These are phyloP conservation scores for Actenoides hombroni DNA, from an alignment of 2,113 vertebrate genomes.

Conservation along the genomic window DNA sequence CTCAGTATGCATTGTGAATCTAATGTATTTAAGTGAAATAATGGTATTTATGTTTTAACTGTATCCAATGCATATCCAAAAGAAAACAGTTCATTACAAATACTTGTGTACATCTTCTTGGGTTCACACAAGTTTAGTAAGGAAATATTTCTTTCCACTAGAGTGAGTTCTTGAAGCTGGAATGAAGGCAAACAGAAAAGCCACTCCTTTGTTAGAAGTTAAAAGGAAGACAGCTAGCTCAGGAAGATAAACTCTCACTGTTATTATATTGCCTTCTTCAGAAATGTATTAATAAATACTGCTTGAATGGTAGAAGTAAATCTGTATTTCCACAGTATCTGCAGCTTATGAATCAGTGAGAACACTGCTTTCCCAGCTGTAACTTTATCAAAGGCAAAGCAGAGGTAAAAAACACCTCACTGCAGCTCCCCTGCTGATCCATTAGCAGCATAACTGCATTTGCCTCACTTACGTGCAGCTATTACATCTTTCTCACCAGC, in stretches of 20 bases:
- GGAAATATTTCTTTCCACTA: neutral
- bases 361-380: neutral
- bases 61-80: neutral
- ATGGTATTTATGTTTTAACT: neutral
- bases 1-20: neutral
- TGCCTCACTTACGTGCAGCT: neutral
- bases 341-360: neutral
- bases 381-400: neutral
- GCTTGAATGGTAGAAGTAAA: neutral
- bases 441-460: neutral
- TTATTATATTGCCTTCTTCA: neutral
- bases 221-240: neutral
- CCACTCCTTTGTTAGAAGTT: neutral
- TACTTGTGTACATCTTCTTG: neutral
- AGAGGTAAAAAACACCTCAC: neutral
- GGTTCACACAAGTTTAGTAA: neutral
- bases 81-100: neutral
- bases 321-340: neutral
- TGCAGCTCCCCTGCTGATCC: neutral
- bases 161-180: neutral
- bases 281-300: constrained; percentile 1
- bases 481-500: neutral
- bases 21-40: neutral
- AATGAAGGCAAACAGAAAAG: neutral
- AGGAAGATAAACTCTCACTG: constrained; percentile 15